These are phyloP conservation scores for Aldrovandia affinis DNA, from an alignment of 2,797 vertebrate genomes.

Conservation along the genomic window DNA sequence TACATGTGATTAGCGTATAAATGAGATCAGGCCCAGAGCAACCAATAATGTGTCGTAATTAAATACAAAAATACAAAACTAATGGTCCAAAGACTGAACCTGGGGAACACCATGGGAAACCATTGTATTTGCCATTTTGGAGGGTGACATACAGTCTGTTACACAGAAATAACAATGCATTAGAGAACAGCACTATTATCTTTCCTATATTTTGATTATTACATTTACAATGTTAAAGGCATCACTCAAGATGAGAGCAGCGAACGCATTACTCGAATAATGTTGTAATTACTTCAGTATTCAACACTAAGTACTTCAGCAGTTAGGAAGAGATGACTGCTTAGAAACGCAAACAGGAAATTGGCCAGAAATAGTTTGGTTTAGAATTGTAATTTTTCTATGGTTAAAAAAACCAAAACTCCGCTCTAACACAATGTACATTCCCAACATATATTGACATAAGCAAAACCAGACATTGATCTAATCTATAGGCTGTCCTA, in stretches of 20 bases:
- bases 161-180: slow-evolving; percentile 9
- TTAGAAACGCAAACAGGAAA: slow-evolving; percentile 7
- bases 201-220: not conserved
- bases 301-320: not conserved
- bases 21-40: slow-evolving; percentile 15
- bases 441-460: slow-evolving; percentile 1
- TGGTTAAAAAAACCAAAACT: not conserved
- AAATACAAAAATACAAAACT: slow-evolving; percentile 20
- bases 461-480: not conserved
- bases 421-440: not conserved
- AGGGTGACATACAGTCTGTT: slow-evolving; percentile 1
- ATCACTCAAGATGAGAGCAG: not conserved
- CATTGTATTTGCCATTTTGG: slow-evolving; percentile 13
- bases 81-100: slow-evolving; percentile 1
- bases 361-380: not conserved
- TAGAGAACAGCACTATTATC: slow-evolving; percentile 1
- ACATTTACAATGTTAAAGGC: not conserved
- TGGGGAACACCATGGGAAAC: slow-evolving; percentile 13
- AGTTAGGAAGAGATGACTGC: not conserved
- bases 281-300: not conserved
- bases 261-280: not conserved
- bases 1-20: not conserved
- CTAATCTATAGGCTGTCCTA: not conserved
- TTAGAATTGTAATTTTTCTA: slow-evolving; percentile 1
- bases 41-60: slow-evolving; percentile 10